Percentiles rank a stretch among this genome's conserved stretches.
phyloP scores from a whole-genome alignment of 2,113 vertebrate genomes.

The Azemiops feae region DNA sequence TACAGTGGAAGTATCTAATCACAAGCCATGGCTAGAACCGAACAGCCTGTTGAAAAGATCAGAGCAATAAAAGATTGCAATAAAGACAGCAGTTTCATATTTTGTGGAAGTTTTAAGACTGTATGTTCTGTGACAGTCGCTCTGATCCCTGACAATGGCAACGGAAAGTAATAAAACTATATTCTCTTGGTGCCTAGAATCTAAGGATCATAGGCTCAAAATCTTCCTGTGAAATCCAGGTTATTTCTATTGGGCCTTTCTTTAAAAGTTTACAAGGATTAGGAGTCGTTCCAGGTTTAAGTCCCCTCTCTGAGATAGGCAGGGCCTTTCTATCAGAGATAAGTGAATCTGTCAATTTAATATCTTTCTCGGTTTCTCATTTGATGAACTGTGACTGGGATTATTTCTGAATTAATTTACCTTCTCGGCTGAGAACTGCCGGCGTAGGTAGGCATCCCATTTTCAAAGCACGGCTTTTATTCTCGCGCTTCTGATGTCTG shows the following conservation, averaged over 20 bases:
- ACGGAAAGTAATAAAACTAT: not conserved
- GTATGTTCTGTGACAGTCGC: not conserved
- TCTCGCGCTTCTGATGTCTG: not conserved
- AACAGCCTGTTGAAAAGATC: slow-evolving; percentile 28
- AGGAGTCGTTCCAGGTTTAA: not conserved
- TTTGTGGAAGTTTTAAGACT: not conserved
- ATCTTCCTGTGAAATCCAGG: not conserved
- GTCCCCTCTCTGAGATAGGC: not conserved
- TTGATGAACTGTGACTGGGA: not conserved
- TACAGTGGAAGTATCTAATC: slow-evolving; percentile 11
- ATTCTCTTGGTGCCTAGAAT: not conserved
- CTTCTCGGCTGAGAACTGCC: not conserved
- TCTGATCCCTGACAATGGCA: not conserved
- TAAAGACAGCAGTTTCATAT: slow-evolving; percentile 22
- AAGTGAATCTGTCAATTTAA: not conserved
- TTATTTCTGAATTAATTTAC: not conserved
- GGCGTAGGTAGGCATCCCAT: not conserved
- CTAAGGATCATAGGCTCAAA: not conserved
- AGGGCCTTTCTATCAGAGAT: not conserved
- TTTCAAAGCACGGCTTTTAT: not conserved
- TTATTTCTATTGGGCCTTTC: not conserved
- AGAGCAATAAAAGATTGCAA: slow-evolving; percentile 20
- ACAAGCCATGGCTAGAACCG: not conserved
- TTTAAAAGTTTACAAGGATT: not conserved
- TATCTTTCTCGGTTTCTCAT: not conserved